Base-by-base conservation (phyloP, 1,140 invertebrate genomes). In the Bombus difficillimus region DNA sequence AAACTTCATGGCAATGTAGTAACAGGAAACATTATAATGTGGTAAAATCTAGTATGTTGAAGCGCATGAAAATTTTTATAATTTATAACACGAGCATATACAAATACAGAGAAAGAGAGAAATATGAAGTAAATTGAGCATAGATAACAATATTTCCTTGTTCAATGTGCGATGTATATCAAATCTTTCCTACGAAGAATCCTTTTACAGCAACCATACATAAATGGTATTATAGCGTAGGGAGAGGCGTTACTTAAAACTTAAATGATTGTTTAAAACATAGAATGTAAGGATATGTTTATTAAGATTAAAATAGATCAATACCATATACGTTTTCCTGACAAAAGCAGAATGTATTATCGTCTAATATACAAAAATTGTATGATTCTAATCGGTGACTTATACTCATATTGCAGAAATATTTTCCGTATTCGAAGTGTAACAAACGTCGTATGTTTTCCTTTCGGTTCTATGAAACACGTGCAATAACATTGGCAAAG, bases 91-190 rank as follows among this genome's bases (percentile, higher is more conserved):
- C 1, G 9, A 4, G 3, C 32, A 10, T 22, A 25, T 10, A 10
- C 22, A 22, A n/a, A n/a, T 32, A 64, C 1, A 64, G 13, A 15
- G 28, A 6, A 41, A 47, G 62, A 66, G n/a, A 66, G 64, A 32
- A 47, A 32, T 28, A 37, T 25, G 3, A 68, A 10, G 8, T 83
- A 83, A 39, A 53, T 69, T 69, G 43, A 78, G 3, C 34, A 43
- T 41, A 83, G 41, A 66, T 66, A 83, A 69, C 22, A 32, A n/a
- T 69, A 32, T 69, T 78, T 62, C 34, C 64, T 69, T 25, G 25
- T 39, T 69, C 4, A n/a, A 37, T 32, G 25, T 71, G 37, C 28
- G 32, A 47, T 4, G 28, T 53, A 32, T 57, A 2, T 6, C 1
- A 68, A 53, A 83, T n/a, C 25, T 22, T 53, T 66, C 1, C 15